Evolutionary conservation across 1,140 invertebrate genomes (phyloP).

Genomic region (Hylyphantes graminicola): DNA sequence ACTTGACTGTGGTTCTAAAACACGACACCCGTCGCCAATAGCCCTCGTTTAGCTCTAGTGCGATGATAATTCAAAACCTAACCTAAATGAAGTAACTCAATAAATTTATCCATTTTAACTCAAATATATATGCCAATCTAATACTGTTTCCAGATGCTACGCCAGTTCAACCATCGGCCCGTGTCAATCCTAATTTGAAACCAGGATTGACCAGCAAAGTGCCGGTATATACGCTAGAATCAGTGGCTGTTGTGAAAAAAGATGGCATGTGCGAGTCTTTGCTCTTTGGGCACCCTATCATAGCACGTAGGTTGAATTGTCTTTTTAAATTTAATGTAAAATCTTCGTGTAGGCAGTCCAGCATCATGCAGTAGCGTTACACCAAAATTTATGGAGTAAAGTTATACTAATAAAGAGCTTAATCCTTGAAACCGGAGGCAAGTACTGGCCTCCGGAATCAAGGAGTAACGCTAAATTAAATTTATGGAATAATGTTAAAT

Average conservation of each 20-base stretch:
- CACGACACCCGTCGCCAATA: no score
- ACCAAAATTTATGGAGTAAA: background rate
- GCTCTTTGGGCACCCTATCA: conserved; percentile 38
- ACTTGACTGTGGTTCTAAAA: no score
- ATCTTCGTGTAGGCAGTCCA: background rate
- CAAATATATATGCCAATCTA: no score
- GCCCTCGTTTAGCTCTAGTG: no score
- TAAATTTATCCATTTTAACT: no score
- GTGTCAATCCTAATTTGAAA: background rate
- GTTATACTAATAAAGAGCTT: background rate
- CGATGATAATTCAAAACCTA: no score
- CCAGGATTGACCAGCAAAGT: background rate
- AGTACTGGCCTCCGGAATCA: background rate
- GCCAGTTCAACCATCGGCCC: background rate
- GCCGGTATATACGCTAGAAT: conserved; percentile 21
- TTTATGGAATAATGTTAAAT: background rate
- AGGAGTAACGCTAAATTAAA: background rate
- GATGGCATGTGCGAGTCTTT: conserved; percentile 51
- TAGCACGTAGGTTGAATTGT: conserved; percentile 14
- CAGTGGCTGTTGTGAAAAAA: conserved; percentile 1
- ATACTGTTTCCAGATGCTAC: background rate
- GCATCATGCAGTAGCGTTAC: background rate
- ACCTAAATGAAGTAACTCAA: no score
- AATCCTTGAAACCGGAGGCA: background rate
- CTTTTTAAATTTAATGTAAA: background rate